These are phyloP conservation scores for Steinernema hermaphroditum DNA, from an alignment of 2,888 invertebrate genomes.

Conservation along the genomic window DNA sequence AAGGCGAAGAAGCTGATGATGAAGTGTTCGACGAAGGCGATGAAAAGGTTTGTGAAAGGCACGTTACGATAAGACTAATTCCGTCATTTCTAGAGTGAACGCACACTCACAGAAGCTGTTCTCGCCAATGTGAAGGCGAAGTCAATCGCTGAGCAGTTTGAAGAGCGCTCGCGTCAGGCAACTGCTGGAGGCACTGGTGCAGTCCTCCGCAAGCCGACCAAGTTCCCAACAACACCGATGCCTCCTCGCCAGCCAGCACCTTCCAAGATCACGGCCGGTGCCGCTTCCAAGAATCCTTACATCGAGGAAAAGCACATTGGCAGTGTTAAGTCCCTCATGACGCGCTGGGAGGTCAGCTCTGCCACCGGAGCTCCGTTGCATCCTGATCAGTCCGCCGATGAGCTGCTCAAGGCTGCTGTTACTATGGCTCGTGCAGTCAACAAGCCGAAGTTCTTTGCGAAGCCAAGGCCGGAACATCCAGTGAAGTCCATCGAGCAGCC, in stretches of 20 bases:
- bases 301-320: conserved; percentile 6
- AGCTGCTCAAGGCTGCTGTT: not conserved
- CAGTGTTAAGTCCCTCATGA: not conserved
- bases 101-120: not conserved
- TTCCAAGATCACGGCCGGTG: not conserved
- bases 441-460: not conserved
- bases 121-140: not conserved
- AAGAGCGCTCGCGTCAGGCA: not conserved
- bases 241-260: not conserved
- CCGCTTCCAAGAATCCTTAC: not conserved
- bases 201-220: not conserved
- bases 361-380: not conserved
- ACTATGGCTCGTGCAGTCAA: not conserved
- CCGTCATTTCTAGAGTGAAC: not conserved
- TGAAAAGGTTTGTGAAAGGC: not conserved
- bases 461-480: not conserved
- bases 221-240: not conserved
- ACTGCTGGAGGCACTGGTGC: not conserved
- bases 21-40: not conserved
- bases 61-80: not conserved
- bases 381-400: not conserved
- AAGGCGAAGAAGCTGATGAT: not conserved
- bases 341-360: conserved; percentile 17
- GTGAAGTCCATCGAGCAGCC: no score
- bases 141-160: conserved; percentile 10